Evolutionary conservation across 92 coral and sea anemone species (phyloP).

Genomic region (Epizoanthus stellaris): DNA sequence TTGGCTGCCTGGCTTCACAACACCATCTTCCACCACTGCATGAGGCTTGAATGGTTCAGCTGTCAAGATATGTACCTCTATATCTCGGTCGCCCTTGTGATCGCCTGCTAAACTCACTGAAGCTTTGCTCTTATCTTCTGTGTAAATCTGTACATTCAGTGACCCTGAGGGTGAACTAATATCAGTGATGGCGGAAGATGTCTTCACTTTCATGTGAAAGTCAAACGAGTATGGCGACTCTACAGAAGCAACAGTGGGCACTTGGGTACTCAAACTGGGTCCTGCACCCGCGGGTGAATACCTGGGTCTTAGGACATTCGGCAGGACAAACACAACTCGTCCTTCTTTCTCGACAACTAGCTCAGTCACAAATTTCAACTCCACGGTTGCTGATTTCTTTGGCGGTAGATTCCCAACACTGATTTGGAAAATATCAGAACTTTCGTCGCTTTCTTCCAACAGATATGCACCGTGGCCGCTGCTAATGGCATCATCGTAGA

Average conservation of each 20-base stretch:
- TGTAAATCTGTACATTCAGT: constrained; percentile 55
- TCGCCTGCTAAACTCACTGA: constrained; percentile 57
- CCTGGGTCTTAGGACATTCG: constrained; percentile 86
- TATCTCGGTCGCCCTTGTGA: constrained; percentile 65
- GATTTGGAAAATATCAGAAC: constrained; percentile 84
- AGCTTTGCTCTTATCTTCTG: constrained; percentile 53
- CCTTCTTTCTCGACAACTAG: constrained; percentile 81
- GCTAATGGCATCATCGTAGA: constrained; percentile 84
- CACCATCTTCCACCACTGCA: constrained; percentile 76
- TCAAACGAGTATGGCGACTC: constrained; percentile 73
- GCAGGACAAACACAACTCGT: constrained; percentile 79
- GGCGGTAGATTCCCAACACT: constrained; percentile 93
- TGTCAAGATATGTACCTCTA: constrained; percentile 62
- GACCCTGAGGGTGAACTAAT: constrained; percentile 77
- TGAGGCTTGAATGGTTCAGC: constrained; percentile 67
- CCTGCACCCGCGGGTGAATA: constrained; percentile 70
- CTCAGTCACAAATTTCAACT: constrained; percentile 77
- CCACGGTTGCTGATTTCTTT: constrained; percentile 73
- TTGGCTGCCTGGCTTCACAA: constrained; percentile 50
- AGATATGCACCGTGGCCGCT: constrained; percentile 85
- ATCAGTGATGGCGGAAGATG: constrained; percentile 70
- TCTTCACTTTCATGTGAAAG: constrained; percentile 74
- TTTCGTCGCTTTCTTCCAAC: constrained; percentile 87
- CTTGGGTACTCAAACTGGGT: constrained; percentile 58
- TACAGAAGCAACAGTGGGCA: constrained; percentile 57